These are phyloP conservation scores for Ruditapes philippinarum DNA, from an alignment of 1,140 invertebrate genomes.

Conservation along the genomic window DNA sequence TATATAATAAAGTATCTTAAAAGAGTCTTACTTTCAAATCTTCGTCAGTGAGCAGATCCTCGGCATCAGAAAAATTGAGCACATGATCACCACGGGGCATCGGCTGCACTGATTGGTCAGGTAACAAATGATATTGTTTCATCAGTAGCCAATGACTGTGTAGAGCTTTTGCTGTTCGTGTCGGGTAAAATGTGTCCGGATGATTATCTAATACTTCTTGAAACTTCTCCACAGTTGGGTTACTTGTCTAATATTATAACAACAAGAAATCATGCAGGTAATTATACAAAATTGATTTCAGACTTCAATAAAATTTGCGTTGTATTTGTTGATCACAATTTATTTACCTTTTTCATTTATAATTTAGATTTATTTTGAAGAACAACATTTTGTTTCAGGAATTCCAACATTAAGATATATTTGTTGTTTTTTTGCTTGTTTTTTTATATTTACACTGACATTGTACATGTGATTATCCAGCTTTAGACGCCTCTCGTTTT, in stretches of 20 bases:
- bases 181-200: conserved; percentile 93
- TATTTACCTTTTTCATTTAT: too few species aligned
- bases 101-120: conserved; percentile 92
- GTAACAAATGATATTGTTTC: conserved; percentile 96
- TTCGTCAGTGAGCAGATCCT: conserved; percentile 95
- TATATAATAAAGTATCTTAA: too few species aligned
- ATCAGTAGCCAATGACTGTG: conserved; percentile 96
- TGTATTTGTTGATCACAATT: too few species aligned
- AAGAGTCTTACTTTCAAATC: conserved; percentile 89
- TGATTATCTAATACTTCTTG: conserved; percentile 93
- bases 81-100: conserved; percentile 90
- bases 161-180: conserved; percentile 94
- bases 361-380: too few species aligned
- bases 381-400: too few species aligned
- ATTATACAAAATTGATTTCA: too few species aligned
- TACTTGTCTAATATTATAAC: conserved; percentile 84
- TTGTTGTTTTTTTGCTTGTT: too few species aligned
- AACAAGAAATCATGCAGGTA: background rate
- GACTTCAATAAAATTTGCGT: too few species aligned
- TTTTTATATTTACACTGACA: too few species aligned
- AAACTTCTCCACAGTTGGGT: conserved; percentile 93
- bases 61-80: conserved; percentile 96
- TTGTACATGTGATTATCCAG: too few species aligned
- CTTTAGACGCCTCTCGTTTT: too few species aligned
- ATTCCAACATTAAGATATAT: too few species aligned